These are phyloP conservation scores for Ptiloglossa arizonensis DNA, from an alignment of 1,140 invertebrate species.

Conservation along the genomic window DNA sequence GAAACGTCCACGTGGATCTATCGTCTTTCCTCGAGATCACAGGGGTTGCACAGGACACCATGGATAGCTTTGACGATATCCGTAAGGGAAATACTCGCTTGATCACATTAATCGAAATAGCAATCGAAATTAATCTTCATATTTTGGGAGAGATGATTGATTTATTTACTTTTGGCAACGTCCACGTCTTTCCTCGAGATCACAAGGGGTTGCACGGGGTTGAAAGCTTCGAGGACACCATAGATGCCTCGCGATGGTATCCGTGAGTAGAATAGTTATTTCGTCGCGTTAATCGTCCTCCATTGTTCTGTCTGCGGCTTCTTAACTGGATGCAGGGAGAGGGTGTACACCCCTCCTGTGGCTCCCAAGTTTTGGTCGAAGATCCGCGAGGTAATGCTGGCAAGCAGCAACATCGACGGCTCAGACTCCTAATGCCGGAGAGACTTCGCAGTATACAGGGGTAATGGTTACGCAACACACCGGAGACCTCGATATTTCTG, in stretches of 20 bases:
- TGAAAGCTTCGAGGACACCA: no score
- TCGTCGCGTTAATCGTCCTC: conserved; percentile 2
- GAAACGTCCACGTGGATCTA: no score
- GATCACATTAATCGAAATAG: no score
- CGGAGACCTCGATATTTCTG: not conserved
- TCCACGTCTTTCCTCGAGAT: no score
- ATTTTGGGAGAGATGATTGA: no score
- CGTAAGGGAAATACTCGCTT: no score
- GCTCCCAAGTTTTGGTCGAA: conserved; percentile 30
- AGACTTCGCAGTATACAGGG: not conserved
- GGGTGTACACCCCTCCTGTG: not conserved
- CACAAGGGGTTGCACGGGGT: no score
- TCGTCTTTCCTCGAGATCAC: no score
- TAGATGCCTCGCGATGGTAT: not conserved
- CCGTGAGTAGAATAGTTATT: not conserved
- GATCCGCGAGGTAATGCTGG: conserved; percentile 26
- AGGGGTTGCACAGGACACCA: no score
- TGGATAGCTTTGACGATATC: no score
- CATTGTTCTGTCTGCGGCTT: not conserved
- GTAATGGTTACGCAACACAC: not conserved
- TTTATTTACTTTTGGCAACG: no score
- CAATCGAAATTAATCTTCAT: no score
- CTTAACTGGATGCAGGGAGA: not conserved
- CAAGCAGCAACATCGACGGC: conserved; percentile 14
- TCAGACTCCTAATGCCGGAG: conserved; percentile 4